phyloP scores from a whole-genome alignment of 2,888 invertebrate species.

The Agelastica alni region DNA sequence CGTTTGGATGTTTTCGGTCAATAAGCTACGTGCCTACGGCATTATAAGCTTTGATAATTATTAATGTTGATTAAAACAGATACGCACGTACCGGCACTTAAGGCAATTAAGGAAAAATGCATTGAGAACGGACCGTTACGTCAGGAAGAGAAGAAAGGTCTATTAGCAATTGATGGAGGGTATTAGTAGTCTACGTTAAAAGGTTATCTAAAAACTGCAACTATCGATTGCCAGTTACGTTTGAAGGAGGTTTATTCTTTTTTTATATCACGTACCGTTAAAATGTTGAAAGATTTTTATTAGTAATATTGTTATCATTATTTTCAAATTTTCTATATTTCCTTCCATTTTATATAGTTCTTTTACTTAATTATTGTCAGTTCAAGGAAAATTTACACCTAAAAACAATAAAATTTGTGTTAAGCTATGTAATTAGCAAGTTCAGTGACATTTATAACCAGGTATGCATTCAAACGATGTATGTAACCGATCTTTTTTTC shows the following conservation, averaged over 20 bases:
- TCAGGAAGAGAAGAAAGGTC: slow-evolving; percentile 16
- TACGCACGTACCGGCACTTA: slow-evolving; percentile 23
- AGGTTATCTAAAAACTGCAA: slow-evolving; percentile 5
- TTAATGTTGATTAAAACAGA: slow-evolving; percentile 17
- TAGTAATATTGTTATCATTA: too few species aligned
- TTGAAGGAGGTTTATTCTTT: slow-evolving; percentile 1
- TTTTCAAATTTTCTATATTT: too few species aligned
- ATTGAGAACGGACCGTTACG: slow-evolving; percentile 17
- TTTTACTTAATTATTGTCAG: too few species aligned
- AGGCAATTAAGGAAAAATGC: slow-evolving; percentile 20
- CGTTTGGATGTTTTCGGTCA: neutral
- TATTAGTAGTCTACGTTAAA: slow-evolving; percentile 17
- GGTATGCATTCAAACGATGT: too few species aligned
- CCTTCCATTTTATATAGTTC: too few species aligned
- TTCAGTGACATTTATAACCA: too few species aligned
- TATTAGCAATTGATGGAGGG: slow-evolving; percentile 13
- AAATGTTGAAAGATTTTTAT: too few species aligned
- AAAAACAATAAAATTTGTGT: too few species aligned
- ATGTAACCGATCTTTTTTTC: too few species aligned
- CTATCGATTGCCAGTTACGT: slow-evolving; percentile 12
- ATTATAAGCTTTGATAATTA: neutral
- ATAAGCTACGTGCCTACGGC: neutral
- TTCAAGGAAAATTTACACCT: too few species aligned
- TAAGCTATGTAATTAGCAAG: too few species aligned
- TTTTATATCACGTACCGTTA: too few species aligned